phyloP scores from a whole-genome alignment of 2,113 vertebrate genomes.

The Donacobius atricapilla region DNA sequence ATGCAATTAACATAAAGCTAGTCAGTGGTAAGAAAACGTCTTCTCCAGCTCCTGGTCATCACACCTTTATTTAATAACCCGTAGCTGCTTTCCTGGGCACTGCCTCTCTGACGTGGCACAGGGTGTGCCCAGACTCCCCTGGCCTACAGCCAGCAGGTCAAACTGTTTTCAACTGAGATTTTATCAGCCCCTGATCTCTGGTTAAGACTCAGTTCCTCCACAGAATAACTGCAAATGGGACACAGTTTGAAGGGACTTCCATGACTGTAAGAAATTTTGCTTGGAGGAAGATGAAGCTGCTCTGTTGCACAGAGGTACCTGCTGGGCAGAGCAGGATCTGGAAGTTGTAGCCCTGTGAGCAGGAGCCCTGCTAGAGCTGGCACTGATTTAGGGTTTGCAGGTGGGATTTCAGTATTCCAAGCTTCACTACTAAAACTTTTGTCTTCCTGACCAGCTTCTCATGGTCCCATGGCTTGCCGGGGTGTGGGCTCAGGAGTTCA shows the following conservation, averaged over 20 bases:
- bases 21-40: background rate
- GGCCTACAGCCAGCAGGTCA: background rate
- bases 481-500: background rate
- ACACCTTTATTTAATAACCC: background rate
- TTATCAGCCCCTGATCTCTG: background rate
- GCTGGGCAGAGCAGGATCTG: background rate
- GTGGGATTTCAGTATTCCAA: background rate
- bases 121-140: background rate
- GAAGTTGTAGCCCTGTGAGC: background rate
- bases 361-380: background rate
- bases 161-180: background rate
- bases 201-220: background rate
- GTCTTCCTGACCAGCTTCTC: background rate
- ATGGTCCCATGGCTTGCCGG: background rate
- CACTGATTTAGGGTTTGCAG: background rate
- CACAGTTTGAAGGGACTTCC: background rate
- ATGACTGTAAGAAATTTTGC: background rate
- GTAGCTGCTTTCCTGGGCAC: rapidly evolving
- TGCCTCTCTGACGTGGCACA: background rate
- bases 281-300: background rate
- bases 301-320: background rate
- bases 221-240: background rate
- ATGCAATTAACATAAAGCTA: background rate
- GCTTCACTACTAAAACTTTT: background rate
- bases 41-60: background rate